Conservation (phyloP, 92 coral and sea anemone species). For the Phenganax subtilis region DNA sequence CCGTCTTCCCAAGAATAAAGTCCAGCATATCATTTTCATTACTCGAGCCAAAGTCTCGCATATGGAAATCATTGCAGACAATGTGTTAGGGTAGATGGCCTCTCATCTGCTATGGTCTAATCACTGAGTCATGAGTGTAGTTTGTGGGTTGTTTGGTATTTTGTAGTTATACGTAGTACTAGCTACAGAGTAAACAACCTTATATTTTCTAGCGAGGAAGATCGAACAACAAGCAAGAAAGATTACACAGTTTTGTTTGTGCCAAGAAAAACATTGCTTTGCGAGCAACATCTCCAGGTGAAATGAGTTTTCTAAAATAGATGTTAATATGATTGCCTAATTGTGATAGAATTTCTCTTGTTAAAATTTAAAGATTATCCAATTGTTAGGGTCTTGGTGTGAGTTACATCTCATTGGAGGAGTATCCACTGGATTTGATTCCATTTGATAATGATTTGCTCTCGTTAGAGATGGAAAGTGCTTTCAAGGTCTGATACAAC, state of each 20-base stretch:
- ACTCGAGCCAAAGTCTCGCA: conserved; percentile 89
- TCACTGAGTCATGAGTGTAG: not conserved
- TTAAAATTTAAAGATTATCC: not conserved
- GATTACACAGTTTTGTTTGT: conserved; percentile 86
- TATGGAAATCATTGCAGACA: conserved; percentile 93
- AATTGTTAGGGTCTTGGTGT: conserved; percentile 62
- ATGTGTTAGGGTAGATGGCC: conserved; percentile 57
- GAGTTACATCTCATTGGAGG: conserved; percentile 71
- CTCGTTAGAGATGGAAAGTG: conserved; percentile 90
- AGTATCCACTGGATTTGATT: conserved; percentile 87
- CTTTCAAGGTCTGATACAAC: conserved; percentile 66
- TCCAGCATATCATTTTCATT: conserved; percentile 75
- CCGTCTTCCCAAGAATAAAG: conserved; percentile 69
- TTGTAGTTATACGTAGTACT: too few relatives aligned
- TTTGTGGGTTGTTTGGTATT: too few relatives aligned
- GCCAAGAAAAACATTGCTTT: conserved; percentile 86
- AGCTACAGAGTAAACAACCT: not conserved
- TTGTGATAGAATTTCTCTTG: not conserved
- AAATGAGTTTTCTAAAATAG: not conserved
- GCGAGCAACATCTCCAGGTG: conserved; percentile 80
- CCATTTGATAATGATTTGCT: conserved; percentile 90
- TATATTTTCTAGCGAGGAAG: conserved; percentile 61
- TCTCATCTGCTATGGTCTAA: not conserved
- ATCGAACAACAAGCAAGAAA: conserved; percentile 67
- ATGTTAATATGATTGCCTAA: not conserved